Conservation (phyloP, 2,797 vertebrate species). For the Myripristis jacobus region DNA sequence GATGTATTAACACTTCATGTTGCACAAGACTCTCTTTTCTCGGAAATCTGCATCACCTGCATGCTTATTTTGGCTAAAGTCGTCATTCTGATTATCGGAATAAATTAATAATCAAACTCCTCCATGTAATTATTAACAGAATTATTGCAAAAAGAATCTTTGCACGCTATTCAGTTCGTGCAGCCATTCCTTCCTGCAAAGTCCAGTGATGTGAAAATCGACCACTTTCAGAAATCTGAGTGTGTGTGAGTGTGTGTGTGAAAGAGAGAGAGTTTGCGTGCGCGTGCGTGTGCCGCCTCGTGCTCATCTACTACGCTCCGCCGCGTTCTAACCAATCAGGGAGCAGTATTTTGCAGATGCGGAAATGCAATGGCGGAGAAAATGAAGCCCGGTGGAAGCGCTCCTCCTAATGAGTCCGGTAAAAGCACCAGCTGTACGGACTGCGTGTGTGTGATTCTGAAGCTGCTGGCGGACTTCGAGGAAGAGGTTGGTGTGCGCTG, state of each 20-base stretch:
- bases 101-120: too few species aligned
- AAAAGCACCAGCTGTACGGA: constrained; percentile 61
- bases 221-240: background rate
- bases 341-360: background rate
- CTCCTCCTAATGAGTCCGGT: constrained; percentile 35
- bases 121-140: background rate
- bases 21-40: background rate
- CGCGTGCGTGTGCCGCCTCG: too few species aligned
- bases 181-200: too few species aligned
- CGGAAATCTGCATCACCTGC: background rate
- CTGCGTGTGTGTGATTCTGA: constrained; percentile 71
- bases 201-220: too few species aligned
- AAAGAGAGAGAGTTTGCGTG: too few species aligned
- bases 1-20: constrained; percentile 21
- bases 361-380: constrained; percentile 77
- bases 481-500: constrained; percentile 80
- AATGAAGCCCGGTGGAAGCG: constrained; percentile 46
- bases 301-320: background rate
- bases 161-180: background rate
- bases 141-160: background rate
- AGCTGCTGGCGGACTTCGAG: constrained; percentile 74
- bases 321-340: constrained; percentile 72
- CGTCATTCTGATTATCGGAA: too few species aligned
- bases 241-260: too few species aligned
- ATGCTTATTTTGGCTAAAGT: too few species aligned